phyloP scores from a whole-genome alignment of 2,113 vertebrate genomes.

The Anhinga rufa region DNA sequence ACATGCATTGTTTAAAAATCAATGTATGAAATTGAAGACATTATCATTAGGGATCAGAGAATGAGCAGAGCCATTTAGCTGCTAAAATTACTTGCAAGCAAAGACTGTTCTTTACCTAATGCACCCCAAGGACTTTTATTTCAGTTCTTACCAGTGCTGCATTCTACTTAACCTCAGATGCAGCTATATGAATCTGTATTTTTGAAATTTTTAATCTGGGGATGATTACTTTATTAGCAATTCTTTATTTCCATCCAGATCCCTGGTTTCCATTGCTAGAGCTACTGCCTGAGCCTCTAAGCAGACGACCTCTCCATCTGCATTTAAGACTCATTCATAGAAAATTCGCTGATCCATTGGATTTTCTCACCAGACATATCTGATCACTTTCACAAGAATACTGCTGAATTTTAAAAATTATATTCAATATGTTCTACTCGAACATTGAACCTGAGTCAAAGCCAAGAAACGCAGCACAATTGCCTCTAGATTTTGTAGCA shows the following conservation, averaged over 20 bases:
- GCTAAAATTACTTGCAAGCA: slow-evolving; percentile 12
- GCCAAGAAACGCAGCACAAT: neutral
- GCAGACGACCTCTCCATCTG: neutral
- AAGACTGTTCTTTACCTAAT: neutral
- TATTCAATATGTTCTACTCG: neutral
- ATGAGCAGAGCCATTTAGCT: neutral
- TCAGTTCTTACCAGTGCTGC: neutral
- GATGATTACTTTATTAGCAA: neutral
- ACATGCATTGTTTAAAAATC: slow-evolving; percentile 9
- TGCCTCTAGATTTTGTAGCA: neutral
- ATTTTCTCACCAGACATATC: neutral
- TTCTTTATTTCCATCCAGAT: neutral
- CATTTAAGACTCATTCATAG: neutral
- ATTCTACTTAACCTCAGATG: neutral
- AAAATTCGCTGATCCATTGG: neutral
- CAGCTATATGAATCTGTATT: neutral
- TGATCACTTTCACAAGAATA: neutral
- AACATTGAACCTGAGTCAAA: neutral
- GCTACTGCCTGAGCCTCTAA: neutral
- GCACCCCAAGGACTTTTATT: neutral
- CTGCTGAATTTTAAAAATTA: neutral
- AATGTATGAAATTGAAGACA: slow-evolving; percentile 1
- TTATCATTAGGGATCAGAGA: neutral
- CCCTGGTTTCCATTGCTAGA: neutral
- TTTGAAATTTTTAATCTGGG: neutral